Percentiles rank a stretch among this genome's conserved stretches.
phyloP scores from a whole-genome alignment of 2,113 vertebrate species.

The Archocentrus centrarchus region DNA sequence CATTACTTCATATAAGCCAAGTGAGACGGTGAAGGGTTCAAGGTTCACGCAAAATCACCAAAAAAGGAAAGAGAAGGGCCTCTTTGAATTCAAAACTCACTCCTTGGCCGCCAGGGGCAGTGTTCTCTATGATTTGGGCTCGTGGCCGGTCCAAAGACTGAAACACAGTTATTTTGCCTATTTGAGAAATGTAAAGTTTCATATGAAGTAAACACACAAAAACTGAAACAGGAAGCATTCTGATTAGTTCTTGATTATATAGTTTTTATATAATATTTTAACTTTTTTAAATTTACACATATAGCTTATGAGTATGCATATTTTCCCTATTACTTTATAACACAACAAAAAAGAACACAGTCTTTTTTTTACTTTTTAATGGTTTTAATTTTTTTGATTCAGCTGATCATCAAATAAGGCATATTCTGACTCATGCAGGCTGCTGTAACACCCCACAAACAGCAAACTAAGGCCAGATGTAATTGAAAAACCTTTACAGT shows the following conservation, averaged over 20 bases:
- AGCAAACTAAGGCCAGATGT: not conserved
- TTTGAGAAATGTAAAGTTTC: not conserved
- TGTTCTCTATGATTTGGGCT: conserved; percentile 37
- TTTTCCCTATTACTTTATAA: not conserved
- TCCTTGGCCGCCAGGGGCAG: conserved; percentile 45
- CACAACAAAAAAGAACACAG: not conserved
- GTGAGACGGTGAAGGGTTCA: not conserved
- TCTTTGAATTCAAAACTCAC: not conserved
- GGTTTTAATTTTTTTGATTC: not conserved
- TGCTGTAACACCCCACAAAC: not conserved
- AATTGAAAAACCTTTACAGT: not conserved
- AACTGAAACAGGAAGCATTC: not conserved
- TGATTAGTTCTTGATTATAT: not conserved
- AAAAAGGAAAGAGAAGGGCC: conserved; percentile 21
- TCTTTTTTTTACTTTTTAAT: not conserved
- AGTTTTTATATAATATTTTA: not conserved
- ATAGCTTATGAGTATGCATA: not conserved
- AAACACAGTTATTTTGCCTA: not conserved
- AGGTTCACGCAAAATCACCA: conserved; percentile 14
- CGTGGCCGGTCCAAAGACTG: not conserved
- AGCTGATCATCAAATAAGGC: not conserved
- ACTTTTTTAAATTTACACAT: not conserved
- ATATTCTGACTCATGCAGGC: not conserved
- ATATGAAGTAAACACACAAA: not conserved
- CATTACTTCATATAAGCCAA: not conserved